Evolutionary conservation across 2,888 invertebrate genomes (phyloP), one percentile per base, ranked within the genome.

Genomic region (Eupithecia exiguata): DNA sequence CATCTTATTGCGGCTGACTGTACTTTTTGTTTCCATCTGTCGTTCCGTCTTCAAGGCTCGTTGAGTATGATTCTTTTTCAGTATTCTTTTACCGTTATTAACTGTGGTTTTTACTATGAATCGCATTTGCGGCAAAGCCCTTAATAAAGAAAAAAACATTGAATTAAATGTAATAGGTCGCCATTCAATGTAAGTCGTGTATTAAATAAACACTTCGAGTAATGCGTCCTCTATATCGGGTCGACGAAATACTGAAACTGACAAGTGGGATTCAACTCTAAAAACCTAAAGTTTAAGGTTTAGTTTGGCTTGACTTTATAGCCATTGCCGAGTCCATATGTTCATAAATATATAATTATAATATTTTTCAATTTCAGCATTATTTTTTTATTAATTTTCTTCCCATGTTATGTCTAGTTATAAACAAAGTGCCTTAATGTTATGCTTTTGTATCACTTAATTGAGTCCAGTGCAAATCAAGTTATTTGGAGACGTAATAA

Each of bases 381-480:
- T 30, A 30, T 30, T 30, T 30, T 30, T 21, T 40, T 6, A 21
- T 53, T 21, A 21, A 62, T 35, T 35, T 2, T 35, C 62, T 38
- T 65, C 14, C 21, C 18, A 38, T 40, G n/a, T 40, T 65, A 35
- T 35, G 6, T 38, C 40, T 74, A 73, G 65, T 72, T 71, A 53
- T 70, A 68, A 62, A 69, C 66, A 58, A 77, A 79, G 79, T 79
- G 79, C 79, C 79, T 79, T 70, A 79, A 21, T 76, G 63, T 77
- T 79, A 77, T 70, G 82, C 84, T 80, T 80, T 80, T 83, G 67
- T 78, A 78, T 72, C 71, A 68, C 36, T 62, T 38, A 21, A 7
- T 16, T 46, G 49, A 6, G 16, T 62, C 18, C 49, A 66, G 65
- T 71, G 53, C 14, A 40, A 66, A 66, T 66, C 35, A 62, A n/a